Percentiles rank a stretch among this genome's conserved stretches.
Conservation (phyloP, 1,140 invertebrate species). For the Cyclargus thomasi region DNA sequence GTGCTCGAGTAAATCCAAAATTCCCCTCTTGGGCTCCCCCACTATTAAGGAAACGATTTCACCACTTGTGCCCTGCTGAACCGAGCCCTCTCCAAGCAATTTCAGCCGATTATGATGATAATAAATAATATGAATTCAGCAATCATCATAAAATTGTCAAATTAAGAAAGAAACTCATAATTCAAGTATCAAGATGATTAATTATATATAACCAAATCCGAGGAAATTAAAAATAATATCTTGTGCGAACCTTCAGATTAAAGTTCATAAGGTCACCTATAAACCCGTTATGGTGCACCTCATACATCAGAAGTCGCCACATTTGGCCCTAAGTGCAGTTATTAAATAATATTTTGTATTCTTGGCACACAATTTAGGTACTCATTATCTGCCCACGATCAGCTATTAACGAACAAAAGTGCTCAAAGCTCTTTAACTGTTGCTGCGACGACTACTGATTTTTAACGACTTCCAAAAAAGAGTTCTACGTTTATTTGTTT, state of each 20-base stretch:
- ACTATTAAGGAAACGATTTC: no score
- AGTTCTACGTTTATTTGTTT: no score
- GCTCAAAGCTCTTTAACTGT: no score
- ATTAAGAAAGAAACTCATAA: not conserved
- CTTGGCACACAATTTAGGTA: not conserved
- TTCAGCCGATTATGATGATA: no score
- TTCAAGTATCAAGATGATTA: not conserved
- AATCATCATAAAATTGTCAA: no score
- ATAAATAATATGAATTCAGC: no score
- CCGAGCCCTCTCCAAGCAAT: no score
- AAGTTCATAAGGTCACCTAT: not conserved
- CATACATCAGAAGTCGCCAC: not conserved
- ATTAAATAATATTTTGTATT: not conserved
- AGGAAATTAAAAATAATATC: not conserved
- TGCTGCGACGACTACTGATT: not conserved
- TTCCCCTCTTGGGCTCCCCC: no score
- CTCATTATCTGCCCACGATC: not conserved
- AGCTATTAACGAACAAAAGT: not conserved
- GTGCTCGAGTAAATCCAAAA: no score
- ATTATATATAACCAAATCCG: not conserved
- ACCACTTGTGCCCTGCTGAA: no score
- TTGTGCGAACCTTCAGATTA: not conserved
- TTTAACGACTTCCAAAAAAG: not conserved
- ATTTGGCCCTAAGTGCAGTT: not conserved
- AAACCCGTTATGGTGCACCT: not conserved